These are phyloP conservation scores for Leuctra nigra DNA, from an alignment of 2,888 invertebrate genomes.

Conservation along the genomic window DNA sequence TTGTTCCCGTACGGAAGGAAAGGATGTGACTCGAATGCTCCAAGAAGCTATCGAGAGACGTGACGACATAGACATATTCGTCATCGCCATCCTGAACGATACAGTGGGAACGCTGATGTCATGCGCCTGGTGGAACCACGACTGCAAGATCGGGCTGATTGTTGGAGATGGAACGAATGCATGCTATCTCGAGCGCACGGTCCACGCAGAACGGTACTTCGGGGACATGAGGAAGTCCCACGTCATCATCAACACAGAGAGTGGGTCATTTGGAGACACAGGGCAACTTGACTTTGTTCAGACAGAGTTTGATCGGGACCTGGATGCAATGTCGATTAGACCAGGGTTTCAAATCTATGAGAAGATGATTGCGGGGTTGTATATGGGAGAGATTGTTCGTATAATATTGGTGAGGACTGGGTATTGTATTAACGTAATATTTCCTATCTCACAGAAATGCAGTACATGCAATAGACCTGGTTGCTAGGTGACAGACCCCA, in stretches of 20 bases:
- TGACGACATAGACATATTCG: slow-evolving; percentile 84
- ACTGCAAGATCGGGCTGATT: slow-evolving; percentile 90
- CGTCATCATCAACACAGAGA: slow-evolving; percentile 58
- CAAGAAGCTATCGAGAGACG: slow-evolving; percentile 81
- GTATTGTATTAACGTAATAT: no score
- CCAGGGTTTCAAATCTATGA: no score
- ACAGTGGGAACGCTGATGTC: slow-evolving; percentile 98
- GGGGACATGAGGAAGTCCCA: slow-evolving; percentile 37
- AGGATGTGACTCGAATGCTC: slow-evolving; percentile 84
- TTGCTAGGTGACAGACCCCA: no score
- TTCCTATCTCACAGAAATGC: no score
- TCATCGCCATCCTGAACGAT: slow-evolving; percentile 93
- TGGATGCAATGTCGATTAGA: no score
- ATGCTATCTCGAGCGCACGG: slow-evolving; percentile 51
- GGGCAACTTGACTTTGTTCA: slow-evolving; percentile 49
- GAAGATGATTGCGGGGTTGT: no score
- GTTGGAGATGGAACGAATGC: slow-evolving; percentile 70
- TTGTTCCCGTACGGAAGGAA: slow-evolving; percentile 81
- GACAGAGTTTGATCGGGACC: slow-evolving; percentile 45
- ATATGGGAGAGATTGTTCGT: no score
- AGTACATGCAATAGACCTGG: no score
- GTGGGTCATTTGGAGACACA: slow-evolving; percentile 60
- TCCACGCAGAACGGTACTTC: slow-evolving; percentile 47
- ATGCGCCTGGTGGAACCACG: slow-evolving; percentile 93
- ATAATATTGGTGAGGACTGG: no score